phyloP scores from a whole-genome alignment of 2,113 vertebrate genomes.

The Indri indri region DNA sequence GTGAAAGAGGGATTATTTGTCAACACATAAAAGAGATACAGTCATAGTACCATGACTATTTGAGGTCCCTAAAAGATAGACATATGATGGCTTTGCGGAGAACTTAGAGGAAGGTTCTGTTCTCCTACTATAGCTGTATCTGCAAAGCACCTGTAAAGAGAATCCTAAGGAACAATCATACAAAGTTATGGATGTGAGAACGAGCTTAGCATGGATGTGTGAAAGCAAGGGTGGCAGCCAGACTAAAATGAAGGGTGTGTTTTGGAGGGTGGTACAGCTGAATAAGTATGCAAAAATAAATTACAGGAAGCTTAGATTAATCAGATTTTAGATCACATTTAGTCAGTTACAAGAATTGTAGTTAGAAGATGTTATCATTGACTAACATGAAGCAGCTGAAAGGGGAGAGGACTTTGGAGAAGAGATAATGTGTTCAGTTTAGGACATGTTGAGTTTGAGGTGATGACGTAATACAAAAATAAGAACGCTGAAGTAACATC shows the following conservation, averaged over 20 bases:
- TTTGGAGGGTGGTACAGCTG: not conserved
- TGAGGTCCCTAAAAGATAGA: not conserved
- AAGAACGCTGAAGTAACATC: not conserved
- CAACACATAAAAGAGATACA: not conserved
- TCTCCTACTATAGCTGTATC: not conserved
- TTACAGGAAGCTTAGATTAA: not conserved
- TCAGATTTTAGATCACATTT: not conserved
- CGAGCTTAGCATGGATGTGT: not conserved
- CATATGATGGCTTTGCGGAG: not conserved
- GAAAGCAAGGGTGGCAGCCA: not conserved
- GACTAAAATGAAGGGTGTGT: not conserved
- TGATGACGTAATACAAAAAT: not conserved
- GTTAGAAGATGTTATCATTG: not conserved
- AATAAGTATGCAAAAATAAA: not conserved
- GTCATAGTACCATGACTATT: not conserved
- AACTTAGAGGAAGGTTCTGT: not conserved
- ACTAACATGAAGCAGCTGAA: not conserved
- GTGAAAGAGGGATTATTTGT: not conserved
- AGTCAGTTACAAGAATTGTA: not conserved
- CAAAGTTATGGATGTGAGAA: not conserved
- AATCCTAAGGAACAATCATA: not conserved
- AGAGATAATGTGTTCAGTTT: conserved; percentile 4
- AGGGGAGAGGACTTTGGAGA: not conserved
- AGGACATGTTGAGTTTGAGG: not conserved
- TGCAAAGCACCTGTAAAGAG: not conserved